Base-by-base conservation (phyloP, 2,888 invertebrate genomes). In the Aphrophora alni region DNA sequence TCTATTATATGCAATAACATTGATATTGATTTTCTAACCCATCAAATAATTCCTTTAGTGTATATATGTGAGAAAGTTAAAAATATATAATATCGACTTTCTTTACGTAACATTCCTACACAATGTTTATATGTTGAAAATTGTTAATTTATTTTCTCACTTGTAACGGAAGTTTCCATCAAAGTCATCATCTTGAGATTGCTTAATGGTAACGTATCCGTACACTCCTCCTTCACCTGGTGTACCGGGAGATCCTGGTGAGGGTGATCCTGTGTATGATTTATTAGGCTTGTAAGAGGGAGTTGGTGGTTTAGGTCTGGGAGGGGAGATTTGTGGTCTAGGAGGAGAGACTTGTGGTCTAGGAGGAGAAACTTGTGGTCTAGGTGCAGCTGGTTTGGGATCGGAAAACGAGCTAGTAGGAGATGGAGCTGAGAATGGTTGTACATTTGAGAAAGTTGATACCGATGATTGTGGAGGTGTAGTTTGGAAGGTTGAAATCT, bases 111-210 rank as follows among this genome's bases (percentile, higher is more conserved):
- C n/a, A n/a, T n/a, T n/a, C n/a, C n/a, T n/a, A n/a, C n/a, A n/a
- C n/a, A n/a, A n/a, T n/a, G n/a, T n/a, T n/a, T n/a, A n/a, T n/a
- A n/a, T n/a, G n/a, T n/a, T n/a, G n/a, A n/a, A n/a, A n/a, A n/a
- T n/a, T n/a, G n/a, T n/a, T n/a, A n/a, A n/a, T n/a, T n/a, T n/a
- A n/a, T n/a, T 72, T 21, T 38, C 88, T 87, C 86, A 92, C 92
- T 91, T 92, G 88, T 91, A 93, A 81, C 90, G 90, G 86, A 93
- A 93, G 86, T 88, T 91, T 77, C 92, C 92, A 84, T 92, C 92
- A 27, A 92, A 92, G 85, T 91, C 91, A 87, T 91, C 91, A 59
- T 89, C 89, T 82, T 91, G 92, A 75, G 90, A 90, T 85, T 90
- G 91, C 82, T 90, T 89, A 28, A 92, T 86, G 82, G 69, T 79